These are phyloP conservation scores for Leptopilina boulardi DNA, from an alignment of 1,140 invertebrate genomes.

Conservation along the genomic window DNA sequence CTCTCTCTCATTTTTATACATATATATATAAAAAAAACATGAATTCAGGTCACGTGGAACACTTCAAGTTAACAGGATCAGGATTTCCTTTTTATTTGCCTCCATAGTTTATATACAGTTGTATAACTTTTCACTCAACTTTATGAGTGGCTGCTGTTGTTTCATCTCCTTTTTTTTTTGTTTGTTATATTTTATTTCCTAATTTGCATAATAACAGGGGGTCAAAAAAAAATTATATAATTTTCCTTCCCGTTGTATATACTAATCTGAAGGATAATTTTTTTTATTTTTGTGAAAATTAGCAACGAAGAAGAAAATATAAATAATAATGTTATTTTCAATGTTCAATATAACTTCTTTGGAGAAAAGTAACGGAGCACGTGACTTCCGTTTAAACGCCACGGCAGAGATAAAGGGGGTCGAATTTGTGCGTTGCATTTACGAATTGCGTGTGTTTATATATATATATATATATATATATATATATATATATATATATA, in stretches of 20 bases:
- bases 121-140: background rate
- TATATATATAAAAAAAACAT: too few species aligned
- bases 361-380: slow-evolving; percentile 32
- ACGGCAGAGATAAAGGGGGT: slow-evolving; percentile 43
- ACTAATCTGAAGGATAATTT: too few species aligned
- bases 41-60: slow-evolving; percentile 15
- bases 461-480: too few species aligned
- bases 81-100: background rate
- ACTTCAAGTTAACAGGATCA: background rate
- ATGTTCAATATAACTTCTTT: background rate
- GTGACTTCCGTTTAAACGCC: slow-evolving; percentile 52
- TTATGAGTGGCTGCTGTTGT: background rate
- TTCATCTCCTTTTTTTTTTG: background rate
- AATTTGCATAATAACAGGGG: too few species aligned
- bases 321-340: background rate
- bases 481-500: too few species aligned
- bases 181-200: too few species aligned
- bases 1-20: too few species aligned
- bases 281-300: too few species aligned
- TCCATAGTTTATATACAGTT: background rate
- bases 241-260: too few species aligned
- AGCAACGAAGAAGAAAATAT: too few species aligned
- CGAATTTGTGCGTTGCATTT: slow-evolving; percentile 49
- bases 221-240: too few species aligned
- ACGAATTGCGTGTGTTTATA: slow-evolving; percentile 43